Conservation (phyloP, 2,888 invertebrate genomes). For the Dasypogon diadema region DNA sequence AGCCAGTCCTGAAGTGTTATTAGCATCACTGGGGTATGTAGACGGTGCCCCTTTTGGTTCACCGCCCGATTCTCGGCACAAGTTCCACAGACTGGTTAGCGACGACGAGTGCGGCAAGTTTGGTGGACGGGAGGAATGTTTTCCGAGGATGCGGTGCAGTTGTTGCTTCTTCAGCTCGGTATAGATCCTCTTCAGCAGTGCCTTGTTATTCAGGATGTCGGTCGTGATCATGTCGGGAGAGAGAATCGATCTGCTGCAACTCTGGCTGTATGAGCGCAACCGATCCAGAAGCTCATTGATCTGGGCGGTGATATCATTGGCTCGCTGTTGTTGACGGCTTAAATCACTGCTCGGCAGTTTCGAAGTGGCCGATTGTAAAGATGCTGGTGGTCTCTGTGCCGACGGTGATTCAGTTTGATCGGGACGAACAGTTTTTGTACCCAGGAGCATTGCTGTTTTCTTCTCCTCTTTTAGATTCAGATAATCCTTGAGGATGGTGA, state of each 20-base stretch:
- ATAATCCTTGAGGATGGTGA: conserved; percentile 62
- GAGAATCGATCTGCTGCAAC: conserved; percentile 56
- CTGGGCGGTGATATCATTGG: conserved; percentile 55
- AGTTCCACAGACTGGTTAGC: conserved; percentile 49
- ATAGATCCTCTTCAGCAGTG: conserved; percentile 73
- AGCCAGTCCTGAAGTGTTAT: neutral
- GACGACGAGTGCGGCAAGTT: conserved; percentile 52
- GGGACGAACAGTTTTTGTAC: conserved; percentile 63
- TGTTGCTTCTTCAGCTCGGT: conserved; percentile 65
- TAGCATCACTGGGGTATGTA: too few relatives aligned
- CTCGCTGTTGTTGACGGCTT: conserved; percentile 5
- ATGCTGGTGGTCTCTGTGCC: conserved; percentile 60
- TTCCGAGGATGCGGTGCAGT: conserved; percentile 62
- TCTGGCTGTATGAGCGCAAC: conserved; percentile 56
- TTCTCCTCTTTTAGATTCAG: conserved; percentile 61
- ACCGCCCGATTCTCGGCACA: conserved; percentile 16
- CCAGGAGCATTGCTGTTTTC: conserved; percentile 63
- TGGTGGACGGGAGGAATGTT: conserved; percentile 60
- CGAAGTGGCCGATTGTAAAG: neutral
- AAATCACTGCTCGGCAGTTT: neutral
- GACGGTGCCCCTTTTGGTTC: neutral
- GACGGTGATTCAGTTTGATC: conserved; percentile 65
- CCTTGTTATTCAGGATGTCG: conserved; percentile 79
- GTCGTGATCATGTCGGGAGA: conserved; percentile 77
- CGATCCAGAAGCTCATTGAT: conserved; percentile 60